Conservation (phyloP, 2,888 invertebrate genomes). For the Drosophila rubida region DNA sequence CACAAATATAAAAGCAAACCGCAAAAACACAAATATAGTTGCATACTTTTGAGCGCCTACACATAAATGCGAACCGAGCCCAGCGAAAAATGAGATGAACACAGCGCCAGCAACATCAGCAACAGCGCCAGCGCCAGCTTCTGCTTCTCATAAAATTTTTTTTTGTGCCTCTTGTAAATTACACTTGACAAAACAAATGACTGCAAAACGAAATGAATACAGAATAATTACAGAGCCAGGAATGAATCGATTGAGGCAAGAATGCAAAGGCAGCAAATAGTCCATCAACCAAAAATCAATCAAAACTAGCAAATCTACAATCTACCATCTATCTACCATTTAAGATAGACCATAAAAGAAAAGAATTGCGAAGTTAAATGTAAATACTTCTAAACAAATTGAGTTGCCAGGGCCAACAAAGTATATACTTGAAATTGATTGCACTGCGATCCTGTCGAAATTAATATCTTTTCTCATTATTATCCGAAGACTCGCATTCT, state of each 20-base stretch:
- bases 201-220: neutral
- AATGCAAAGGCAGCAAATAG: neutral
- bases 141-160: constrained; percentile 38
- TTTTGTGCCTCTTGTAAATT: constrained; percentile 11
- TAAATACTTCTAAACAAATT: no score
- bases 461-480: no score
- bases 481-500: no score
- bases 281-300: neutral
- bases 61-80: constrained; percentile 59
- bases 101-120: constrained; percentile 28
- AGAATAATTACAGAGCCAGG: neutral
- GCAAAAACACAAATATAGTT: constrained; percentile 77
- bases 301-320: no score
- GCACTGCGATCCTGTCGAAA: no score
- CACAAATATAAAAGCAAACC: constrained; percentile 75
- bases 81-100: constrained; percentile 50
- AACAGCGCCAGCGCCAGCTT: constrained; percentile 1
- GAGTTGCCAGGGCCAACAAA: no score
- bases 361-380: no score
- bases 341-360: no score
- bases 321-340: no score
- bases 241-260: neutral
- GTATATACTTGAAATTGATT: no score
- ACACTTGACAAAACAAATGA: constrained; percentile 29
- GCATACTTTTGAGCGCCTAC: constrained; percentile 72